Percentiles rank a stretch among this genome's conserved stretches.
phyloP scores from a whole-genome alignment of 2,888 invertebrate species.

The Caradrina kadenii region DNA sequence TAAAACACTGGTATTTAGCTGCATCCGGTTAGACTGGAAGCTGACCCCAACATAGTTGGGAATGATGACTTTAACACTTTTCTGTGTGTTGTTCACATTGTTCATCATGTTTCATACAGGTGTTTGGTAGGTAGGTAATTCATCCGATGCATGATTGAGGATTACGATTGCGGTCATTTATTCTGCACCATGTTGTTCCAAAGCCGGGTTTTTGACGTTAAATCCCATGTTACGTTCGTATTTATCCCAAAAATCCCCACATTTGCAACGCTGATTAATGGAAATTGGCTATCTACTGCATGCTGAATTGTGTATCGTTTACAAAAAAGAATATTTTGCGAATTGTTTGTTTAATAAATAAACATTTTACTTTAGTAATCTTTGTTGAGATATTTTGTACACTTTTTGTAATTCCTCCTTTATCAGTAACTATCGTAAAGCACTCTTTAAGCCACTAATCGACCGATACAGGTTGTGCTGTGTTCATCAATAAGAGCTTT shows the following conservation, averaged over 20 bases:
- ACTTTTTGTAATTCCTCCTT: no score
- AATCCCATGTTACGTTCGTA: slow-evolving; percentile 34
- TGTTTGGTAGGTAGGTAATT: slow-evolving; percentile 9
- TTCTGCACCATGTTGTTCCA: slow-evolving; percentile 24
- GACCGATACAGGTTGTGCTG: no score
- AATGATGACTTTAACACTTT: no score
- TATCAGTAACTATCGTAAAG: no score
- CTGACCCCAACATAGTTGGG: no score
- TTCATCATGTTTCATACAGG: neutral
- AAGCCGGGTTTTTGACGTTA: slow-evolving; percentile 14
- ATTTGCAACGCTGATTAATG: slow-evolving; percentile 54
- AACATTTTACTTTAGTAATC: no score
- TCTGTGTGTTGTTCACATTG: no score
- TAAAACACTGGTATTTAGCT: no score
- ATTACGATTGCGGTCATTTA: slow-evolving; percentile 42
- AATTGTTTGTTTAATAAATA: neutral
- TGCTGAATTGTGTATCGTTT: neutral
- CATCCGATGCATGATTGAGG: slow-evolving; percentile 39
- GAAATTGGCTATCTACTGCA: neutral
- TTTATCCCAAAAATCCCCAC: slow-evolving; percentile 41
- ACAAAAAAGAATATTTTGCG: neutral
- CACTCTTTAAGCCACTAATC: no score
- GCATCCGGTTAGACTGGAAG: no score
- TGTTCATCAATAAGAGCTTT: no score
- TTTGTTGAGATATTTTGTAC: no score